These are phyloP conservation scores for Thecocarcelia acutangulata DNA, from an alignment of 2,888 invertebrate species.

Conservation along the genomic window DNA sequence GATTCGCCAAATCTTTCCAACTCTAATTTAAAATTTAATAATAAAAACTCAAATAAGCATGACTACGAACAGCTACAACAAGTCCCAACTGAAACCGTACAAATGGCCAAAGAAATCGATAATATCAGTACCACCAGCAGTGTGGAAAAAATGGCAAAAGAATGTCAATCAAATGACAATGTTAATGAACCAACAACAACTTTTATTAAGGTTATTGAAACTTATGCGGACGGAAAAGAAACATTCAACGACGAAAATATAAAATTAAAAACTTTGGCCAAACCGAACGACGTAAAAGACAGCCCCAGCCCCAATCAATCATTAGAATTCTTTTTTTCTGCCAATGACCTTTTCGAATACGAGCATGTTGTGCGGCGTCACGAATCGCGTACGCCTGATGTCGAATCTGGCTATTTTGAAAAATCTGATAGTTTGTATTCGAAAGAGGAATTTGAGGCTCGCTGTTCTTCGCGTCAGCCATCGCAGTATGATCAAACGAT, in stretches of 20 bases:
- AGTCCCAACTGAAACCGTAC: constrained; percentile 57
- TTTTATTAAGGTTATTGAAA: constrained; percentile 56
- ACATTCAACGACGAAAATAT: constrained; percentile 34
- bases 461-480: constrained; percentile 44
- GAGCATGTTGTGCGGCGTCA: constrained; percentile 73
- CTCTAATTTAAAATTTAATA: constrained; percentile 29
- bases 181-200: constrained; percentile 49
- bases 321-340: constrained; percentile 76
- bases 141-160: constrained; percentile 14
- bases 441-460: constrained; percentile 74
- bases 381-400: constrained; percentile 75
- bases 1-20: constrained; percentile 47
- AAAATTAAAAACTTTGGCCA: constrained; percentile 30
- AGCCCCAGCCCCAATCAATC: constrained; percentile 73
- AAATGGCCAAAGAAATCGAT: constrained; percentile 67
- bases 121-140: constrained; percentile 10
- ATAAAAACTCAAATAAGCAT: constrained; percentile 21
- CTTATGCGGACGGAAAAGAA: constrained; percentile 42
- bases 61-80: constrained; percentile 33
- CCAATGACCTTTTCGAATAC: constrained; percentile 76
- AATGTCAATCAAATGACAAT: constrained; percentile 55
- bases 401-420: constrained; percentile 77
- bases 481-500: constrained; percentile 70
- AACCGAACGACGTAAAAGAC: constrained; percentile 14
- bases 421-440: constrained; percentile 77